Percentiles rank a stretch among this genome's conserved stretches.
Evolutionary conservation across 2,888 invertebrate genomes (phyloP).

Genomic region (Trypoxylon attenuatum): DNA sequence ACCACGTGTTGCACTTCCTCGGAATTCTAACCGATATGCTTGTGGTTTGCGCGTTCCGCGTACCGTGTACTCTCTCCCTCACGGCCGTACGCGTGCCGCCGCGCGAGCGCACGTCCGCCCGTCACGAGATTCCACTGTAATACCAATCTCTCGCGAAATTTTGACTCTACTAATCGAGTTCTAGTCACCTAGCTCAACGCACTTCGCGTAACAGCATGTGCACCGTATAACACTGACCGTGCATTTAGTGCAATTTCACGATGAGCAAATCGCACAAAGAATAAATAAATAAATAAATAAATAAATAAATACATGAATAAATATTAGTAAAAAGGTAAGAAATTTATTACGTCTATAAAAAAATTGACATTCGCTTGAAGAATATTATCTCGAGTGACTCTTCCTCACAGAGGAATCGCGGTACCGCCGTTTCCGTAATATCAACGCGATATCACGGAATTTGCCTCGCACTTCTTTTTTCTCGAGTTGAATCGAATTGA

Average conservation of each 20-base stretch:
- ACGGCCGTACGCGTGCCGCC: not conserved
- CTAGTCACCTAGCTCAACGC: not conserved
- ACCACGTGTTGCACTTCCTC: conserved; percentile 55
- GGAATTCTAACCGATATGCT: conserved; percentile 36
- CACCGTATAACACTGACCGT: too few species aligned
- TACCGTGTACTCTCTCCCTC: too few species aligned
- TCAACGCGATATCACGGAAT: not conserved
- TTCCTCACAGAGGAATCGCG: too few species aligned
- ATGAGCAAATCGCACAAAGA: too few species aligned
- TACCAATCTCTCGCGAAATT: not conserved
- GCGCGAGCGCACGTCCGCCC: not conserved
- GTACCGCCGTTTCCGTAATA: not conserved
- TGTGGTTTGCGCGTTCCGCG: conserved; percentile 10
- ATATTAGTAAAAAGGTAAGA: too few species aligned
- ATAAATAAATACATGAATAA: not conserved
- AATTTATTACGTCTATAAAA: too few species aligned
- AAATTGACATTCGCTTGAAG: not conserved
- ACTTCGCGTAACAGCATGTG: not conserved
- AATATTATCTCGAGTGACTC: not conserved
- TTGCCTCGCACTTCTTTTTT: not conserved
- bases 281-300: not conserved
- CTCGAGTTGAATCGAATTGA: not conserved
- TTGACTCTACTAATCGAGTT: not conserved
- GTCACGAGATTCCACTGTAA: not conserved
- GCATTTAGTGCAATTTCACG: too few species aligned